Conservation (phyloP, 2,888 invertebrate genomes). For the Drosophila tripunctata region DNA sequence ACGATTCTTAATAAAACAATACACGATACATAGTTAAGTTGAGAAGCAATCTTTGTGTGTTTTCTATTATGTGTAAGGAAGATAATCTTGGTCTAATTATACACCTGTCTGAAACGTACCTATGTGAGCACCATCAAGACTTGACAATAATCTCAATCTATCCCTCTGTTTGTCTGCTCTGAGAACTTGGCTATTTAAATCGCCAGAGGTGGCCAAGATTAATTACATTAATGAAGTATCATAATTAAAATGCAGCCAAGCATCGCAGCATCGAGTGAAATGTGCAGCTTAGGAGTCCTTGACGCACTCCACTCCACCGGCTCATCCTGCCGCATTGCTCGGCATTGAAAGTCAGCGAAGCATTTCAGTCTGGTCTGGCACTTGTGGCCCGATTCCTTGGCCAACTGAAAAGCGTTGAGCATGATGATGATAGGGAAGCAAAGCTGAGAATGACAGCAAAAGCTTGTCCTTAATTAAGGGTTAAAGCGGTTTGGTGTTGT, state of each 20-base stretch:
- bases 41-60: neutral
- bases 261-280: constrained; percentile 26
- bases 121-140: neutral
- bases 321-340: neutral
- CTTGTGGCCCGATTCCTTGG: constrained; percentile 10
- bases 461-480: constrained; percentile 55
- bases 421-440: constrained; percentile 12
- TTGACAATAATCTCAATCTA: neutral
- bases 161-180: neutral
- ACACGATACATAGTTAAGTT: constrained; percentile 10
- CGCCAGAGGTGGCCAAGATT: constrained; percentile 17
- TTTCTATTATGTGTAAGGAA: neutral
- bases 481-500: constrained; percentile 36
- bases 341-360: constrained; percentile 43
- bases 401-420: constrained; percentile 24
- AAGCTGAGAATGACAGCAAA: constrained; percentile 26
- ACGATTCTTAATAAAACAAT: constrained; percentile 6
- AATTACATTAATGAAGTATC: constrained; percentile 65
- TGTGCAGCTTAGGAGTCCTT: constrained; percentile 15
- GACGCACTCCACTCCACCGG: constrained; percentile 9
- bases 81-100: too few species aligned
- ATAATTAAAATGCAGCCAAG: constrained; percentile 47
- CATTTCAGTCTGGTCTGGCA: constrained; percentile 21
- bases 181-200: neutral
- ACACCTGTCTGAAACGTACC: neutral